Percentiles rank a stretch among this genome's conserved stretches.
Conservation (phyloP, 2,888 invertebrate species). For the Hartigia nigra region DNA sequence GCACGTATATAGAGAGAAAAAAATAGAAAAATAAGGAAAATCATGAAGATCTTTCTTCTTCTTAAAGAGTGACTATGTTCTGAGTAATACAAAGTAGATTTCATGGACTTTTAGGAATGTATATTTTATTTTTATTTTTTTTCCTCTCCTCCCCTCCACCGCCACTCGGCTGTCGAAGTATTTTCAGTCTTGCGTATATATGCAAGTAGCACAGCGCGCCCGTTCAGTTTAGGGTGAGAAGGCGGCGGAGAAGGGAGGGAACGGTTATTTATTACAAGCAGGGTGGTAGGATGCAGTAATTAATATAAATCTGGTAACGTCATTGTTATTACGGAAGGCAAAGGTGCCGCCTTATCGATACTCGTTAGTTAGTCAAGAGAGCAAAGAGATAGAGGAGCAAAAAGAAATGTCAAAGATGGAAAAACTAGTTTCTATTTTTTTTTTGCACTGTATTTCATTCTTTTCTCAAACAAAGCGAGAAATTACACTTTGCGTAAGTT, state of each 20-base stretch:
- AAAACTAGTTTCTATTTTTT: not conserved
- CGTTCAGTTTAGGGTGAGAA: not conserved
- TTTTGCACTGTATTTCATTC: not conserved
- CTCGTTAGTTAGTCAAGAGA: not conserved
- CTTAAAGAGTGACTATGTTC: not conserved
- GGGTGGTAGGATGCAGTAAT: not conserved
- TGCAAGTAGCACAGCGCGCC: not conserved
- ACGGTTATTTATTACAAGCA: not conserved
- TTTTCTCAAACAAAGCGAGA: not conserved
- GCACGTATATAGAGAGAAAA: not conserved
- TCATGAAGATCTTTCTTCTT: not conserved
- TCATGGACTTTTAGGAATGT: not conserved
- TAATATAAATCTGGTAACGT: not conserved
- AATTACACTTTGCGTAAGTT: too few species aligned
- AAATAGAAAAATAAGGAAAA: not conserved
- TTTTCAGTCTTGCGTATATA: not conserved
- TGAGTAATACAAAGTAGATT: not conserved
- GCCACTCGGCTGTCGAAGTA: not conserved
- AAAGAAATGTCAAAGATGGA: not conserved
- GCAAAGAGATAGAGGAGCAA: not conserved
- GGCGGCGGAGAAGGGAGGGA: not conserved
- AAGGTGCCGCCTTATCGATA: not conserved
- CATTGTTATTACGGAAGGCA: not conserved
- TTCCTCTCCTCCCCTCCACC: conserved; percentile 3
- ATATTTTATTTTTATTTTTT: conserved; percentile 18